Percentiles rank a stretch among this genome's conserved stretches.
These are phyloP conservation scores for Cossypha caffra DNA, from an alignment of 2,797 vertebrate species.

Conservation along the genomic window DNA sequence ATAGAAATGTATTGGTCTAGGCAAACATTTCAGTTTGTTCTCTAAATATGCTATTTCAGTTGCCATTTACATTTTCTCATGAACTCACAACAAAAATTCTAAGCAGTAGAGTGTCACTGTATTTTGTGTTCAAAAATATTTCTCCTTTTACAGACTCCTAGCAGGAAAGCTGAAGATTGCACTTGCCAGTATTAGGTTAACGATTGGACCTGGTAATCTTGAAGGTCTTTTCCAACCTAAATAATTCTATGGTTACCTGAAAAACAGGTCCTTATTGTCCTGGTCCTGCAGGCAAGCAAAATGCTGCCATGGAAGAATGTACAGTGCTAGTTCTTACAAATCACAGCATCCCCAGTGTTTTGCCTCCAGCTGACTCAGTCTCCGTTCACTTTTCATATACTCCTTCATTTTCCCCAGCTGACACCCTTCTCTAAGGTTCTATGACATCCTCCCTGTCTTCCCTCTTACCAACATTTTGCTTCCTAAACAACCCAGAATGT, in stretches of 20 bases:
- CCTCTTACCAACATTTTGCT: not conserved
- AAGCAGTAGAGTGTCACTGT: not conserved
- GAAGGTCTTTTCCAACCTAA: not conserved
- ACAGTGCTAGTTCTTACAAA: not conserved
- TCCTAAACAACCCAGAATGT: not conserved
- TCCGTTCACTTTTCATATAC: not conserved
- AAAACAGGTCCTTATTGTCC: not conserved
- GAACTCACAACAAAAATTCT: not conserved
- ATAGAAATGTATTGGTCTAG: not conserved
- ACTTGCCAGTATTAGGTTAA: not conserved
- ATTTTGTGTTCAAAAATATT: not conserved
- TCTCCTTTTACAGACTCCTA: not conserved
- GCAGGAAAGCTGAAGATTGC: not conserved
- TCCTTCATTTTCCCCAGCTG: not conserved
- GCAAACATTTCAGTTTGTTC: not conserved
- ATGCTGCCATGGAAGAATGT: not conserved
- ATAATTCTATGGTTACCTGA: not conserved
- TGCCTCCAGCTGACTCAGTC: not conserved
- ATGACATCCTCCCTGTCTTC: not conserved
- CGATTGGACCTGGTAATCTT: not conserved
- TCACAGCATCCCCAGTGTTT: not conserved
- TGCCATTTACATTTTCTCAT: not conserved
- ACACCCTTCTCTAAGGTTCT: not conserved
- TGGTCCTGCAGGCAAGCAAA: not conserved
- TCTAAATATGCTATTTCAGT: not conserved